Base-by-base conservation (phyloP, 2,113 vertebrate genomes). In the Hypanus sabinus region DNA sequence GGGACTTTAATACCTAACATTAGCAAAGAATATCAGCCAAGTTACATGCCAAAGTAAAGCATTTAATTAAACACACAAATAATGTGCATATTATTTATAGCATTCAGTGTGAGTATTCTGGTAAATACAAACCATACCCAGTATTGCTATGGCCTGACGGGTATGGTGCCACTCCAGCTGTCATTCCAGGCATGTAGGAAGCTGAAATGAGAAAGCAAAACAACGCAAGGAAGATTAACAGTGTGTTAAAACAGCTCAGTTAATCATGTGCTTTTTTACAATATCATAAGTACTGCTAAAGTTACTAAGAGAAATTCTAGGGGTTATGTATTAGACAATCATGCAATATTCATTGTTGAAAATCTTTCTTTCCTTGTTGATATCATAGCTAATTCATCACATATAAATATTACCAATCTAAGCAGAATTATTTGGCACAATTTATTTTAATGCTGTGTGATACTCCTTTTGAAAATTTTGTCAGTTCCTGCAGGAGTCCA, bases 161-260 rank as follows among this genome's bases (percentile, higher is more conserved):
- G n/a, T 98, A 99, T 5, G 97, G 93, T 94, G 98, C 96, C 93
- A 98, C 97, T 57, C 97, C 97, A 95, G 97, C 96, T 93, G 98
- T 97, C 97, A 99, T 98, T 94, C 97, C 97, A 0, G 98, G 98
- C 97, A 99, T 98, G 94, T 99, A 99, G 81, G 98, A 98, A 96
- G 98, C 99, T 99, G 94, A 80, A 94, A 95, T 94, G 95, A 97
- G 87, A 30, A 93, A 94, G 3, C 93, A 62, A 62, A 94, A n/a
- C 20, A 87, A n/a, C 46, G 9, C 85, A 88, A 14, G 18, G 60
- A 27, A 20, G 3, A 90, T 90, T 90, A 65, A 65, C 33, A 57
- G 11, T 33, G 27, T 62, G 10, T 18, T 33, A n/a, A 65, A 90
- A 90, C 57, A 65, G 16, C 85, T 65, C 60, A 90, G 6, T 12